These are phyloP conservation scores for Sandelia bainsii DNA, from an alignment of 2,797 vertebrate genomes.

Conservation along the genomic window DNA sequence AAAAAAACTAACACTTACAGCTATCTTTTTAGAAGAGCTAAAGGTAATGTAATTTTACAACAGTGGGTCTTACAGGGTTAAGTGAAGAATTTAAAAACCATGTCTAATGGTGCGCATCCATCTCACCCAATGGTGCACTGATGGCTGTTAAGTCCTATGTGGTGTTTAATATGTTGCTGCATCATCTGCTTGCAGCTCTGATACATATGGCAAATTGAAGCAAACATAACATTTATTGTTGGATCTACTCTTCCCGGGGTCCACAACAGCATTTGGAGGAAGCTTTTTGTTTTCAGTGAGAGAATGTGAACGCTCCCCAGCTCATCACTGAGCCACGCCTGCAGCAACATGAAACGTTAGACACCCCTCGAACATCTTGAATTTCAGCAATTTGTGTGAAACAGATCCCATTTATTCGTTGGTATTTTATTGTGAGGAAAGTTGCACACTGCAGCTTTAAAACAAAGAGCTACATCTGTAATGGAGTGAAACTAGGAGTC, in stretches of 20 bases:
- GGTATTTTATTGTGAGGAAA: conserved; percentile 8
- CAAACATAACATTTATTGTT: not conserved
- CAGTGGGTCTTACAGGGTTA: no score
- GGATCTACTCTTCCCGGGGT: not conserved
- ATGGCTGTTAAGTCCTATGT: not conserved
- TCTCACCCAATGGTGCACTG: not conserved
- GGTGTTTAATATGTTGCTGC: not conserved
- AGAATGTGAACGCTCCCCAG: not conserved
- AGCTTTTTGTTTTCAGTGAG: not conserved
- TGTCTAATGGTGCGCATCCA: not conserved
- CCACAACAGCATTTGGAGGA: not conserved
- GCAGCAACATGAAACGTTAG: not conserved
- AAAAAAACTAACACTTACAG: no score
- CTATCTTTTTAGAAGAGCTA: no score
- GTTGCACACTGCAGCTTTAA: conserved; percentile 6
- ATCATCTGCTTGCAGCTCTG: not conserved
- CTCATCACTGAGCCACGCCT: not conserved
- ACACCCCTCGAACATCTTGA: not conserved
- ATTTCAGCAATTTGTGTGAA: not conserved
- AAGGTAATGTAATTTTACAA: no score
- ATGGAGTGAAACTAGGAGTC: conserved; percentile 25
- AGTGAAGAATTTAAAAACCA: no score
- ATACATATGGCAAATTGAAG: not conserved
- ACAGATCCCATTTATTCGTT: not conserved
- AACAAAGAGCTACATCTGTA: conserved; percentile 4